Evolutionary conservation across 2,797 vertebrate species (phyloP), one percentile per base, ranked within the genome.

Genomic region (Thalassophryne amazonica): DNA sequence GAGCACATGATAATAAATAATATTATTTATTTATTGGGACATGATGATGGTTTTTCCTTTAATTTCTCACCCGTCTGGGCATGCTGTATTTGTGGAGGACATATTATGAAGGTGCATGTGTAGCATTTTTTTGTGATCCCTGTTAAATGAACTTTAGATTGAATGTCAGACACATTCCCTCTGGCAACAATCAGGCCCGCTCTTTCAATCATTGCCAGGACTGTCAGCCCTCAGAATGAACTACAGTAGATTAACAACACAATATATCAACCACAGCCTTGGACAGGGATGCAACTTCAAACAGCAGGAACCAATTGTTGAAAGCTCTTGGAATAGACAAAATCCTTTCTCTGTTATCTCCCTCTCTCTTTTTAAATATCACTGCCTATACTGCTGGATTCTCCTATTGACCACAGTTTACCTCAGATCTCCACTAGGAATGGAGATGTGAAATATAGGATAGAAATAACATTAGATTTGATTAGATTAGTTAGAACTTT

Each of bases 101-200:
- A 29, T 58, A 31, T 56, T 25, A 29, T 42, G 58, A 67, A n/a
- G 46, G 50, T 61, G 65, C 46, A 48, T 53, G 45, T 63, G 48
- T 61, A 73, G 72, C 59, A 54, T 75, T 81, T 78, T 72, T 39
- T 27, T 25, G 48, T 57, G 45, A 77, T 46, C 72, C 76, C 64
- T 62, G 59, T 75, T 75, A 85, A 79, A 86, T 87, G 77, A 85
- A 84, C 80, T 84, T 80, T 70, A 86, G 70, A 85, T 83, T 80
- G 67, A 70, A 79, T 81, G 75, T 86, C 71, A 69, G 67, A 82
- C 72, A 69, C 54, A 72, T 70, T 76, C 76, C 76, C 74, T 68
- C 48, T 49, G 73, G 81, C 78, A 67, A 73, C 66, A 71, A 77
- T 73, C 72, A 69, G 35, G 52, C 57, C 25, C 7, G 54, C 53